A percentile compares a stretch with the other conserved stretches of the same genome.
Evolutionary conservation across 2,888 invertebrate genomes (phyloP).

Genomic region (Tupiocoris notatus): DNA sequence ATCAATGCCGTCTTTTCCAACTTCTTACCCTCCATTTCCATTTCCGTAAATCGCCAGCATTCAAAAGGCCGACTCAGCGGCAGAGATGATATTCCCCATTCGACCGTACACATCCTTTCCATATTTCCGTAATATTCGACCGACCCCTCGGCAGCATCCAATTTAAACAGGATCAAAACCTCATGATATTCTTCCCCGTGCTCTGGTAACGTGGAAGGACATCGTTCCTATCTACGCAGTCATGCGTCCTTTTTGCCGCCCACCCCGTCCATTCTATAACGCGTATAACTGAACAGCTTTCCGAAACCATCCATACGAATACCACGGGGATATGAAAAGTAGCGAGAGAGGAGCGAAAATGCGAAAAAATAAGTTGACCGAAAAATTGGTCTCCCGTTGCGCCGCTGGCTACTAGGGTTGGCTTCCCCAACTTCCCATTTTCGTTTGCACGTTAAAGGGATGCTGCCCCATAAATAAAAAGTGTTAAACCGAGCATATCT

Average conservation of each 20-base stretch:
- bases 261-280: neutral
- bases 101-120: too few species aligned
- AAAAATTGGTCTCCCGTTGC: conserved; percentile 48
- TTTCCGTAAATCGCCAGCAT: too few species aligned
- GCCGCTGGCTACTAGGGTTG: conserved; percentile 10
- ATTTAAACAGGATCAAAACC: conserved; percentile 47
- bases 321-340: conserved; percentile 3
- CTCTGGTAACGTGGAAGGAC: conserved; percentile 39
- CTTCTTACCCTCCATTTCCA: too few species aligned
- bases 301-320: neutral
- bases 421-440: neutral
- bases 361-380: conserved; percentile 49
- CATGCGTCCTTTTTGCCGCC: conserved; percentile 29
- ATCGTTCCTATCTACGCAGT: conserved; percentile 42
- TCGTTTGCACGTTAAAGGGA: neutral
- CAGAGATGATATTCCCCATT: too few species aligned
- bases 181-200: conserved; percentile 39
- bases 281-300: neutral
- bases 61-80: too few species aligned
- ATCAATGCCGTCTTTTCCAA: too few species aligned
- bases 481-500: conserved; percentile 44
- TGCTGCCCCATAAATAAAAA: conserved; percentile 40
- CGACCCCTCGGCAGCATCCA: conserved; percentile 40
- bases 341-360: conserved; percentile 41
- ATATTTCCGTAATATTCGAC: neutral